Base-by-base conservation (phyloP, 2,888 invertebrate species). In the Spodoptera exigua region DNA sequence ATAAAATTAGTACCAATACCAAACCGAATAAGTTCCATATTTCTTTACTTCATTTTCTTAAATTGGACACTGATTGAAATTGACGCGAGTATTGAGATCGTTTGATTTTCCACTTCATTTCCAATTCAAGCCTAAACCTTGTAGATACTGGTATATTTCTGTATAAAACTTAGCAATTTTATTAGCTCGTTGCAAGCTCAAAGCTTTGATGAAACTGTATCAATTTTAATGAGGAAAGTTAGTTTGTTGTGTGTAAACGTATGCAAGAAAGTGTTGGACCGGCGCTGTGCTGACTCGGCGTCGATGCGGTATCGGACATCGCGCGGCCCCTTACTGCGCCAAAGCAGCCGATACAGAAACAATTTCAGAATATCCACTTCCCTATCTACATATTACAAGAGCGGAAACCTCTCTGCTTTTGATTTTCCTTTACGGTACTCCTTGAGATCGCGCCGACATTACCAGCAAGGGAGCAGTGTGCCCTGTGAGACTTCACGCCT, bases 181-280 rank as follows among this genome's bases (percentile, higher is more conserved):
- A 58, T 40, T 21, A 40, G 16, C 49, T 41, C 4, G 7, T 5
- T 27, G 27, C 27, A 27, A 9, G 36, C 49, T 58, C 53, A 58
- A 54, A 59, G 44, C 59, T 65, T 69, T 54, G 60, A 57, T 51
- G 43, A 27, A 51, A 51, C 49, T 39, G 21, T 51, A 57, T 55
- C 55, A 52, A 57, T 72, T 67, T 71, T 64, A 76, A 74, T 63
- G 57, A 75, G 65, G 35, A 58, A 76, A 74, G 62, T 71, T 71
- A 13, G 48, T 44, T 45, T 32, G 55, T 55, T 55, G n/a, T 49
- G 47, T 76, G 52, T 61, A 54, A 67, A 60, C 27, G 51, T 71
- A 67, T 71, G 61, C 67, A 70, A 43, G 64, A 57, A 70, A 57
- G 48, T 55, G 53, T 39, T 67, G 45, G 59, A 54, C 58, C 61